These are phyloP conservation scores for Nothocercus julius DNA, from an alignment of 2,113 vertebrate species.

Conservation along the genomic window DNA sequence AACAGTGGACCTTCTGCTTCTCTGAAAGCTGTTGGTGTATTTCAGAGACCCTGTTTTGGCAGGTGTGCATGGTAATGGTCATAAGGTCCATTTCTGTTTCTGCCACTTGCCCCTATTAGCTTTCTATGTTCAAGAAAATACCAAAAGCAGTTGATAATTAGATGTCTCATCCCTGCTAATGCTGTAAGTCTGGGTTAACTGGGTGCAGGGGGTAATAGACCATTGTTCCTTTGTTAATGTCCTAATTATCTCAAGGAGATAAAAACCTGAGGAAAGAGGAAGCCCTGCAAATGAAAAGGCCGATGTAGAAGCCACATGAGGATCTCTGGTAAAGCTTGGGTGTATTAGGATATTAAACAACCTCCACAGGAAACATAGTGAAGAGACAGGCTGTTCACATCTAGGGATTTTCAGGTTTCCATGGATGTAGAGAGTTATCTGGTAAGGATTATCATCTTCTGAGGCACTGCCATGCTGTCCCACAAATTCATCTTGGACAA, in stretches of 20 bases:
- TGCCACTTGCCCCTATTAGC: neutral
- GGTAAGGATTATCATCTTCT: neutral
- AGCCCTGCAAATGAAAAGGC: neutral
- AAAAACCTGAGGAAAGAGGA: neutral
- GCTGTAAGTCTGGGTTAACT: neutral
- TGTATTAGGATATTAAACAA: neutral
- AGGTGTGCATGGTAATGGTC: neutral
- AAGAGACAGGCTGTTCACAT: neutral
- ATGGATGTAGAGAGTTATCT: neutral
- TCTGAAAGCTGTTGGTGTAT: neutral
- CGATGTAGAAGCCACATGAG: neutral
- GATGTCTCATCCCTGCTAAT: neutral
- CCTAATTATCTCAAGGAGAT: neutral
- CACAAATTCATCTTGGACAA: neutral
- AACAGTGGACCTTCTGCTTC: neutral
- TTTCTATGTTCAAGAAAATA: neutral
- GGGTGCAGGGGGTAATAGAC: neutral
- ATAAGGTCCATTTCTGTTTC: neutral
- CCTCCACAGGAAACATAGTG: neutral
- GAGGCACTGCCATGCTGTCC: neutral
- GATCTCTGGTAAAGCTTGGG: neutral
- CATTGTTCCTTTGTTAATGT: neutral
- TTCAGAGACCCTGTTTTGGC: neutral
- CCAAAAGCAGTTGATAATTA: neutral
- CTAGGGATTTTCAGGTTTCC: neutral